Evolutionary conservation across 37 sponge, comb jelly and placozoan genomes (phyloP), one percentile per base, ranked within the genome.

Genomic region (Corticium candelabrum): DNA sequence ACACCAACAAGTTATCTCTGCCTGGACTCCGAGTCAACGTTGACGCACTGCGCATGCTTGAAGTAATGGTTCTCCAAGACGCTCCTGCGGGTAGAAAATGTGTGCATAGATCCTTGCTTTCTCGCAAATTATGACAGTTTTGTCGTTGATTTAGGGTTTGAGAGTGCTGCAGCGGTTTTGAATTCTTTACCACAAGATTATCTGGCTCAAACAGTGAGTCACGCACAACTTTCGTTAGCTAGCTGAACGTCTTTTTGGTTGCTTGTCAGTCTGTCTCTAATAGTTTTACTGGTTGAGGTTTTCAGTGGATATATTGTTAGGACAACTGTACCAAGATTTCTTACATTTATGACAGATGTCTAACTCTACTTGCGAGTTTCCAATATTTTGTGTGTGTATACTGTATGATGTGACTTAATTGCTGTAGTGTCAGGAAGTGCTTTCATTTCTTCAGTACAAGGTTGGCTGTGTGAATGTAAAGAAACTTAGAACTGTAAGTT

Each of bases 151-250:
- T 78, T 37, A 79, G 93, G 89, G 3, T 93, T 89, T 37, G 72
- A 81, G 15, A 68, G 37, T 0, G 93, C 93, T 1, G 89, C 86
- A 0, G 37, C 40, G 31, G 70, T 43, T 1, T 41, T 89, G n/a
- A 93, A 89, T 75, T 34, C 39, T 21, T 78, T 93, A 5, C 93
- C 93, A 1, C 87, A 89, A 62, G 87, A 84, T 40, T 31, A 86
- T 3, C 76, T 93, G 5, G 87, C 83, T 0, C 89, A 93, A 77
- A 84, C 89, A 89, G 93, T 93, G 62, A 79, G 86, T 37, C 36
- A 32, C 11, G 56, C 4, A 11, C 56, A 43, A 11, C 11, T 43
- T 4, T 15, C 56, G 56, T 4, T 11, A 11, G 11, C 56, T 43
- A 4, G 11, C 56, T 43, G 56, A 43, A 11, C 56, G 11, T 43